Base-by-base conservation (phyloP, 2,797 vertebrate genomes). In the Cryptoblepharus egeriae region DNA sequence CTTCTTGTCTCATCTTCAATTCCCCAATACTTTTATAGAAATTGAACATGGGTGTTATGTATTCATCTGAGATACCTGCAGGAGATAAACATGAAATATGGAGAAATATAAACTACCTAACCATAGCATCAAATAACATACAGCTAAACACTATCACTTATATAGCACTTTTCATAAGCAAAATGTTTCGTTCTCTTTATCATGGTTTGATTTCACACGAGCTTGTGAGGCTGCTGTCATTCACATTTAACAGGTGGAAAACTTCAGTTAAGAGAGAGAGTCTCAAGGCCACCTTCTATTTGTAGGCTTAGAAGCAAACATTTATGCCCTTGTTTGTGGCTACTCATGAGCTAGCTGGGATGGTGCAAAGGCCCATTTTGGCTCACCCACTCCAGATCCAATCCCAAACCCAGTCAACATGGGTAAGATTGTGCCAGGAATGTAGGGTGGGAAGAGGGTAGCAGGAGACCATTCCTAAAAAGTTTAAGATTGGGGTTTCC, bases 21-120 rank as follows among this genome's bases (percentile, higher is more conserved):
- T 98, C 96, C 52, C 97, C 96, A 20, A 99, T 95, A 91, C 97
- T 99, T 94, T 98, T 99, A 91, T 99, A 99, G 94, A 99, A 99
- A 93, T 97, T 97, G 92, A 99, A 99, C 97, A 99, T 97, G 22
- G 98, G 99, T 3, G 95, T 97, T 91, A 99, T 98, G 69, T 97
- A 99, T 82, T 99, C 98, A 83, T 98, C 97, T 75, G 98, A 97
- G 84, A 99, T 98, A 86, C 98, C 99, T 99, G 88, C 35, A 49
- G 82, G 83, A 78, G 52, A 78, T 81, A 80, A 80, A 12, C 82
- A 30, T 15, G 78, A 55, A 61, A n/a, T 60, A 20, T 57, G 20
- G 20, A 74, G 67, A 87, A 75, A 72, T 42, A 45, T 30, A 49
- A 81, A 22, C 3, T 32, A 42, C 61, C 60, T 55, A 58, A 18